A percentile compares a stretch with the other conserved stretches of the same genome.
These are phyloP conservation scores for Keiferia lycopersicella DNA, from an alignment of 2,888 invertebrate genomes.

Conservation along the genomic window DNA sequence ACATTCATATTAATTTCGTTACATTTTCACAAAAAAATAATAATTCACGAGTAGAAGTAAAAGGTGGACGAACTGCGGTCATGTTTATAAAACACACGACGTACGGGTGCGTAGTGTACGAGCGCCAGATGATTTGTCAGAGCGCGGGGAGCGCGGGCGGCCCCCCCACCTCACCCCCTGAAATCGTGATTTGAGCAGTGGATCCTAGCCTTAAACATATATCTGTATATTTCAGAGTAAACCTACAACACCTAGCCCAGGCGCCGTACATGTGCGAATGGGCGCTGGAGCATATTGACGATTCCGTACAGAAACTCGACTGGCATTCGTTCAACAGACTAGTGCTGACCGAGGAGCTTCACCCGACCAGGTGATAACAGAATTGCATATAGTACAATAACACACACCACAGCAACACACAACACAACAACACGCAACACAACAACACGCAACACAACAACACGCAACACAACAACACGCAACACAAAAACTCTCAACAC, in stretches of 20 bases:
- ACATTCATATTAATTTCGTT: no score
- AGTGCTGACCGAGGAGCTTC: slow-evolving; percentile 61
- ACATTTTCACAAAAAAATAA: no score
- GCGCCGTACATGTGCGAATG: slow-evolving; percentile 70
- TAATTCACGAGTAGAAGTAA: no score
- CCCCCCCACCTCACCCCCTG: no score
- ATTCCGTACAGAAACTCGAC: slow-evolving; percentile 56
- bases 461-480: not conserved
- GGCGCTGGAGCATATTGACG: slow-evolving; percentile 62
- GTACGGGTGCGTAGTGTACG: no score
- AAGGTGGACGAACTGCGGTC: no score
- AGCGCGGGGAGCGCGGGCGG: no score
- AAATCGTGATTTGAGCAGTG: no score
- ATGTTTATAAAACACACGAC: no score
- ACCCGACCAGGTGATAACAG: slow-evolving; percentile 52
- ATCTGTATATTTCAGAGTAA: slow-evolving; percentile 48
- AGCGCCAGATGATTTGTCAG: no score
- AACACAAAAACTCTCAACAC: no score
- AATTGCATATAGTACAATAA: not conserved
- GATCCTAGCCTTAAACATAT: no score
- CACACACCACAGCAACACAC: slow-evolving; percentile 42
- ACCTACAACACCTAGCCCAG: slow-evolving; percentile 55
- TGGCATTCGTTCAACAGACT: slow-evolving; percentile 59
- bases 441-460: slow-evolving; percentile 44
- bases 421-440: slow-evolving; percentile 36